Base-by-base conservation (phyloP, 2,113 vertebrate species). In the Loxodonta africana region DNA sequence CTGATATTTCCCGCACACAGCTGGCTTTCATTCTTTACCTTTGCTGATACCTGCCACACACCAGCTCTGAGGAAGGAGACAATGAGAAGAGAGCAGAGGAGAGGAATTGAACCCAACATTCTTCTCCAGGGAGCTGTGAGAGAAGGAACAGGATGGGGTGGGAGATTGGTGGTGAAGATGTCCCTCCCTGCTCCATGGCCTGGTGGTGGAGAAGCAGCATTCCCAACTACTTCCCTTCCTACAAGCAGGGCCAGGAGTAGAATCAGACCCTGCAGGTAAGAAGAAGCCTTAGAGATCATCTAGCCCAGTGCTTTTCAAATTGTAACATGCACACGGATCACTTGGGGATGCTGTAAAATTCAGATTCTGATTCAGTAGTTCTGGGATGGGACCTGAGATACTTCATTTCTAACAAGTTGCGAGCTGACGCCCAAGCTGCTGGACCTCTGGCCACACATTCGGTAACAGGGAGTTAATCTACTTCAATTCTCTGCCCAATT, bases 101-200 rank as follows among this genome's bases (percentile, higher is more conserved):
- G 53, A 30, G 44, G 60, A 26, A 15, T 2, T 1, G 25, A 51
- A 21, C 46, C 5, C 26, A 78, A 23, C 65, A 0, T 5, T 3
- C 37, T 5, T 17, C 30, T 28, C 15, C 0, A 0, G 63, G 71
- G 18, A 20, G 65, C 25, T 25, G 15, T 3, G 60, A 60, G 44
- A 67, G 14, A 37, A 28, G 46, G 74, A 44, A 41, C 1, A 0
- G 46, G 53, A 37, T 33, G 17, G 30, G 41, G 20, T 26, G 62
- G 23, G 62, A 5, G 62, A 2, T 26, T 69, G 30, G 2, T 12
- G 23, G 53, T 10, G 0, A 41, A n/a, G 65, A 21, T 4, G 33
- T 10, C 2, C 8, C 44, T 71, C 41, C 25, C 18, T 51, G 30
- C 30, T 28, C 30, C 0, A 0, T 0, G 30, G 46, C 18, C 2